Base-by-base conservation (phyloP, 2,888 invertebrate genomes). In the Frankliniella fusca region DNA sequence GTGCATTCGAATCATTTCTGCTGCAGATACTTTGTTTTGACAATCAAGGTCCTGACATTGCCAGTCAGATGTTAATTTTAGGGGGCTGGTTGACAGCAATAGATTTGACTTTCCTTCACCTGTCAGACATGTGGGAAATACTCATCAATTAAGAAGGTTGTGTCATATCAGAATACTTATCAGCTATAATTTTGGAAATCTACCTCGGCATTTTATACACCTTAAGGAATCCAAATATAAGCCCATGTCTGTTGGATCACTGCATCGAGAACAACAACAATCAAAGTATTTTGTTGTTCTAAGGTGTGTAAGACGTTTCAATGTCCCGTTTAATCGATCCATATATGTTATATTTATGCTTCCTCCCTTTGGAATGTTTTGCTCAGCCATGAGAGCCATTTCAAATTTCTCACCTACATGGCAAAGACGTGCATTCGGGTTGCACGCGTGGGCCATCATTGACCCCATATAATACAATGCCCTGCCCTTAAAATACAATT, bases 401-500 rank as follows among this genome's bases (percentile, higher is more conserved):
- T 90, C 88, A 87, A 90, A 90, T 80, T 92, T 90, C 20, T 91
- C 90, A 82, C 91, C 92, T 79, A 90, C 85, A 85, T 93, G 93
- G 61, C 91, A 89, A 86, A 94, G 94, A 81, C 92, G 90, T 0
- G 94, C 93, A 86, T 94, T 94, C 48, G 94, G 92, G 84, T 89
- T 90, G 86, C 94, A 94, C 85, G 92, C 92, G 86, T 94, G 94
- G 81, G 93, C 91, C 87, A 94, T 90, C 90, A 94, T 91, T 10
- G 93, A 91, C 0, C 92, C 92, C 82, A 90, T 90, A 0, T 92
- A 90, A 86, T 92, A 94, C 83, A 94, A 87, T 81, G 91, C 93
- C 83, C 93, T 89, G 48, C 38, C 70, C 70, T 76, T 27, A 23
- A 76, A 76, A 23, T n/a, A 15, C 61, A 61, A 0, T 76, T 20